Conservation (phyloP, 2,888 invertebrate species). For the Saturnia japonica region DNA sequence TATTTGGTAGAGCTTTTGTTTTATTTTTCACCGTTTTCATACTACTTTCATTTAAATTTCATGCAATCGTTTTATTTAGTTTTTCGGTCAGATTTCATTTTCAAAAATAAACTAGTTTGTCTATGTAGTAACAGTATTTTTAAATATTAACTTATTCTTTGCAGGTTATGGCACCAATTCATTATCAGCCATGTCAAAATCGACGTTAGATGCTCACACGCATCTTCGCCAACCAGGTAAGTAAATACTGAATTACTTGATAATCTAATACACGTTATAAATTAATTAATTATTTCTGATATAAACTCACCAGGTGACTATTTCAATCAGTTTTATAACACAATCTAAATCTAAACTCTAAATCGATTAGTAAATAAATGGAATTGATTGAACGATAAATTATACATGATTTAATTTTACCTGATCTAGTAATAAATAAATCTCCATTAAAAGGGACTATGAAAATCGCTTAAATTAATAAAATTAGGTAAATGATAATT, state of each 20-base stretch:
- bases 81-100: neutral
- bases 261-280: neutral
- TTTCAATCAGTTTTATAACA: no score
- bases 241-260: constrained; percentile 25
- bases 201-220: constrained; percentile 92
- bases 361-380: no score
- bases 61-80: neutral
- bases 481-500: neutral
- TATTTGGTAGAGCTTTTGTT: no score
- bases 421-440: neutral
- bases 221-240: constrained; percentile 95
- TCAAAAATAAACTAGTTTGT: neutral
- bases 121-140: neutral
- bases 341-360: no score
- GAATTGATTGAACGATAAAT: no score
- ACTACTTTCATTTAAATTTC: neutral
- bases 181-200: constrained; percentile 89
- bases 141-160: neutral
- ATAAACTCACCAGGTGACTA: no score
- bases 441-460: neutral
- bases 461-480: neutral
- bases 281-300: neutral
- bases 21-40: neutral
- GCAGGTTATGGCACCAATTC: constrained; percentile 93
- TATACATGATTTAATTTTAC: neutral